phyloP scores from a whole-genome alignment of 1,140 invertebrate genomes.

The Drosophila funebris region DNA sequence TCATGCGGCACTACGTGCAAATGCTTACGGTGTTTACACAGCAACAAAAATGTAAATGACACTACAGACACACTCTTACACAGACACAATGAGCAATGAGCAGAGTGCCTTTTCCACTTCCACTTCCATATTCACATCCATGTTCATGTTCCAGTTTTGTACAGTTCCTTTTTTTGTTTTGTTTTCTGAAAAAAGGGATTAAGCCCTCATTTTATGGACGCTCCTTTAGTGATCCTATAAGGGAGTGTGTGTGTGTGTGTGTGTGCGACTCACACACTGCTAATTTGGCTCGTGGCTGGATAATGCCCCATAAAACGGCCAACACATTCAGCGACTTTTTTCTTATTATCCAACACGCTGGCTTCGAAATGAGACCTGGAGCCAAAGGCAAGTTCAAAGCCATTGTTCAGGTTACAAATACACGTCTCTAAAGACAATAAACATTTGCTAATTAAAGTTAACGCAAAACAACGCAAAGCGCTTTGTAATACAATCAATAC shows the following conservation, averaged over 20 bases:
- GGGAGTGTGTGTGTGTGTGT: background rate
- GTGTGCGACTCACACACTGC: background rate
- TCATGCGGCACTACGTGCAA: slow-evolving; percentile 42
- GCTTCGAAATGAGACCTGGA: background rate
- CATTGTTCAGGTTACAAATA: slow-evolving; percentile 1
- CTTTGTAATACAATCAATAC: background rate
- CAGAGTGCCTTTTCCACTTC: slow-evolving; percentile 34
- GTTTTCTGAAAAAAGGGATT: slow-evolving; percentile 30
- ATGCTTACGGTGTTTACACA: slow-evolving; percentile 59
- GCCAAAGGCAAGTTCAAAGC: slow-evolving; percentile 6
- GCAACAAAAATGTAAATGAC: slow-evolving; percentile 62
- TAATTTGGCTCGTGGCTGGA: slow-evolving; percentile 27
- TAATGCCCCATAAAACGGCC: slow-evolving; percentile 37
- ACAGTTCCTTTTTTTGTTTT: slow-evolving; percentile 5
- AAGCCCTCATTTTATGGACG: slow-evolving; percentile 35
- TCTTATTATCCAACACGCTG: slow-evolving; percentile 12
- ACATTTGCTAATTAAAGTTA: slow-evolving; percentile 6
- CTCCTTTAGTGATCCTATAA: background rate
- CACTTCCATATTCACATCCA: slow-evolving; percentile 8
- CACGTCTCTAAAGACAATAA: background rate
- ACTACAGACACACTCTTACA: slow-evolving; percentile 20
- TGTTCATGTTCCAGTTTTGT: slow-evolving; percentile 18
- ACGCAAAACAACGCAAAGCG: background rate
- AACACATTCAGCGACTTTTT: slow-evolving; percentile 24
- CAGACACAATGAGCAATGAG: slow-evolving; percentile 32